Evolutionary conservation across 2,888 invertebrate genomes (phyloP).

Genomic region (Mycalesis mineus): DNA sequence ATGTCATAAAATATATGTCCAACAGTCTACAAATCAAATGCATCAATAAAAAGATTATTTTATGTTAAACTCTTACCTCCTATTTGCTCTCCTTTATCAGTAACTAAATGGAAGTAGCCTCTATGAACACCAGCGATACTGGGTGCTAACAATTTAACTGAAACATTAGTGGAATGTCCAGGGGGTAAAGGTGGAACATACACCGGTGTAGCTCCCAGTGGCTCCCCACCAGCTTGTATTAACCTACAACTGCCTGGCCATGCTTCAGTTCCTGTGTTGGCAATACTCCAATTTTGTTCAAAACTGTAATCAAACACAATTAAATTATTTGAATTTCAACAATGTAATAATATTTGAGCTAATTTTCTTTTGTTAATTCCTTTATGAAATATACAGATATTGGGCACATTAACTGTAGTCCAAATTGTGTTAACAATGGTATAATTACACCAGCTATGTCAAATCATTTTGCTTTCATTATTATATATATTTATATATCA

Average conservation of each 20-base stretch:
- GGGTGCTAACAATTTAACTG: slow-evolving; percentile 90
- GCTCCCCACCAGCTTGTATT: slow-evolving; percentile 83
- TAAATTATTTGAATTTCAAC: slow-evolving; percentile 14
- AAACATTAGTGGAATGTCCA: slow-evolving; percentile 85
- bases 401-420: too few species aligned
- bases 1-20: too few species aligned
- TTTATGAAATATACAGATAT: too few species aligned
- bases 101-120: slow-evolving; percentile 94
- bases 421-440: too few species aligned
- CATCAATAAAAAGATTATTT: too few species aligned
- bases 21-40: too few species aligned
- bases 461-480: too few species aligned
- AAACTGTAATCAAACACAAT: slow-evolving; percentile 74
- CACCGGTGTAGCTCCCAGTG: slow-evolving; percentile 68
- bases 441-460: too few species aligned
- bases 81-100: slow-evolving; percentile 91
- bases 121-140: slow-evolving; percentile 84
- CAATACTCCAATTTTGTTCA: slow-evolving; percentile 91
- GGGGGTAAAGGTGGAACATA: slow-evolving; percentile 85
- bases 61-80: slow-evolving; percentile 82
- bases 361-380: too few species aligned
- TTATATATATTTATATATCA: too few species aligned
- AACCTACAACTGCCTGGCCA: slow-evolving; percentile 94
- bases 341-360: slow-evolving; percentile 4
- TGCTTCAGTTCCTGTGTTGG: slow-evolving; percentile 89